Conservation (phyloP, 2,797 vertebrate species). For the Gallinago stenura region DNA sequence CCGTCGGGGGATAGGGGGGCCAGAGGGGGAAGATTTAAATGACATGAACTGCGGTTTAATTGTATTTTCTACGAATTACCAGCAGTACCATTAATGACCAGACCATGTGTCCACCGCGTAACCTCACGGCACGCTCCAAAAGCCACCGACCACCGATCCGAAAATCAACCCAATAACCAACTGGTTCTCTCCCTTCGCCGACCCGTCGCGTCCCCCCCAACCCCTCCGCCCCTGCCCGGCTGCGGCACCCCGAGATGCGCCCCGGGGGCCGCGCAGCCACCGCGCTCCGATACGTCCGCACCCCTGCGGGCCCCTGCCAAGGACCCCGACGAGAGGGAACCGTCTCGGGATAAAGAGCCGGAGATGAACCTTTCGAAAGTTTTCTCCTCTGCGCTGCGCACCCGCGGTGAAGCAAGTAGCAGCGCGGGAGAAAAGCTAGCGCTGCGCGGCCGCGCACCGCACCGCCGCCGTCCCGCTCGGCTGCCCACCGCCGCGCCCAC, state of each 20-base stretch:
- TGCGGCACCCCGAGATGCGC: background rate
- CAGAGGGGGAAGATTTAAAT: background rate
- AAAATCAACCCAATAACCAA: background rate
- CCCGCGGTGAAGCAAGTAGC: background rate
- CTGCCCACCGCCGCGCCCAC: background rate
- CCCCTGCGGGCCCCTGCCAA: background rate
- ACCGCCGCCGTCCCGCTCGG: background rate
- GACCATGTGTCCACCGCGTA: background rate
- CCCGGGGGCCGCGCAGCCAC: background rate
- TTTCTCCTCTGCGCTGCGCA: background rate
- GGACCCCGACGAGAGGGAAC: background rate
- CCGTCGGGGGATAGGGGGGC: too few species aligned
- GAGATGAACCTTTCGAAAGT: fast-evolving
- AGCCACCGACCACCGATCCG: background rate
- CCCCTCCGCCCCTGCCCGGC: too few species aligned
- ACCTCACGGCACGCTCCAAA: background rate
- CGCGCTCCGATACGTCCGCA: background rate
- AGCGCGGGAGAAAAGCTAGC: background rate
- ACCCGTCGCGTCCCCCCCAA: background rate
- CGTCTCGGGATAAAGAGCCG: fast-evolving
- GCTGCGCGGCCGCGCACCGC: background rate
- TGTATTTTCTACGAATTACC: background rate
- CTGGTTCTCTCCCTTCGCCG: too few species aligned
- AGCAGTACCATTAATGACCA: background rate
- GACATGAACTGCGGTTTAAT: background rate